These are phyloP conservation scores for Corella eumyota DNA, from an alignment of 23 tunicate genomes.

Conservation along the genomic window DNA sequence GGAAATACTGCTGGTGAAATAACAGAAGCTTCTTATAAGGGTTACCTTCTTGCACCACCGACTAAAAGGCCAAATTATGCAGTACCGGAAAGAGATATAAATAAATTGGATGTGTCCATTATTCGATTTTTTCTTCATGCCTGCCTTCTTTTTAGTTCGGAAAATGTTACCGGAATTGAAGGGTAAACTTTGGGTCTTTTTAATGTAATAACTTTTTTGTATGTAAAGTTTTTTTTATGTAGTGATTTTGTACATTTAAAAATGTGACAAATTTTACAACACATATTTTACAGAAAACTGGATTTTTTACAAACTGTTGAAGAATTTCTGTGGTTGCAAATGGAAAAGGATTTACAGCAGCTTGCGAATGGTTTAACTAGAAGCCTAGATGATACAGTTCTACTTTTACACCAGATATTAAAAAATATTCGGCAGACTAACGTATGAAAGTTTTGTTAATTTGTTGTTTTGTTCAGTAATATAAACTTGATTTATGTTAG, in stretches of 20 bases:
- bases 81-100: constrained; percentile 19
- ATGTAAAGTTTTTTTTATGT: too few species aligned
- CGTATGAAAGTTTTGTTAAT: neutral
- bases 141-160: neutral
- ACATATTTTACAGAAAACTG: too few species aligned
- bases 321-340: constrained; percentile 6
- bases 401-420: constrained; percentile 24
- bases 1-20: constrained; percentile 39
- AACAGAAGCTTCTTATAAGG: constrained; percentile 30
- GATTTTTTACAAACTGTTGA: too few species aligned
- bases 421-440: neutral
- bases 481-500: too few species aligned
- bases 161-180: neutral
- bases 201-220: too few species aligned
- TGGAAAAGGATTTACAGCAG: constrained; percentile 10
- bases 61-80: neutral
- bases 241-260: too few species aligned
- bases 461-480: too few species aligned
- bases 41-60: constrained; percentile 31
- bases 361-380: constrained; percentile 20
- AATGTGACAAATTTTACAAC: too few species aligned
- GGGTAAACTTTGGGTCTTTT: constrained; percentile 1
- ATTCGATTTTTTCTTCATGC: constrained; percentile 31
- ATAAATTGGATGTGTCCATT: constrained; percentile 16
- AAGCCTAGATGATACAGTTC: constrained; percentile 20